Conservation (phyloP, 2,797 vertebrate genomes). For the Tachyglossus aculeatus region DNA sequence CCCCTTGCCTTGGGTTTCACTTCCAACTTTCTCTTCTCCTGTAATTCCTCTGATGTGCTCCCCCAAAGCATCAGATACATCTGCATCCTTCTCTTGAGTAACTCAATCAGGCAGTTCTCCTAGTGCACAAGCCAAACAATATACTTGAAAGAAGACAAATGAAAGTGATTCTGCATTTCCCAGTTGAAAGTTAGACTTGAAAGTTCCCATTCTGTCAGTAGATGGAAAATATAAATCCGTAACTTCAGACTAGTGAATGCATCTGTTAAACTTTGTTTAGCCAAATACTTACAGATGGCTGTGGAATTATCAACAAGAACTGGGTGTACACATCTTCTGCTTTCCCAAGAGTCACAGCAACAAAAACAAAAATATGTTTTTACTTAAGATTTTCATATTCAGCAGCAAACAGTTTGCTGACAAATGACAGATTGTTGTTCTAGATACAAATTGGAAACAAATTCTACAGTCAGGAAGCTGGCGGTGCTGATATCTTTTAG, state of each 20-base stretch:
- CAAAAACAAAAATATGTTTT: not conserved
- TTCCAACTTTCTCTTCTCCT: too few relatives aligned
- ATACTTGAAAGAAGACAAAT: too few relatives aligned
- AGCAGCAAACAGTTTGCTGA: not conserved
- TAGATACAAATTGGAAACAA: not conserved
- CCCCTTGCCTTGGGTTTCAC: too few relatives aligned
- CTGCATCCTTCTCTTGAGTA: too few relatives aligned
- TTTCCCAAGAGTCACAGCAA: not conserved
- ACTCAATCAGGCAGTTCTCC: too few relatives aligned
- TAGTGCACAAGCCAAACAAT: too few relatives aligned
- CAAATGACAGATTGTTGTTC: not conserved
- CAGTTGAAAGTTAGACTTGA: too few relatives aligned
- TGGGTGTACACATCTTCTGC: not conserved
- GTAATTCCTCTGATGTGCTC: too few relatives aligned
- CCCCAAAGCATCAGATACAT: too few relatives aligned
- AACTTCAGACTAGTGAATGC: not conserved
- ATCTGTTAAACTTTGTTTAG: not conserved
- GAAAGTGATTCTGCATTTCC: too few relatives aligned
- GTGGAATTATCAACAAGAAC: not conserved
- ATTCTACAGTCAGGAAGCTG: not conserved
- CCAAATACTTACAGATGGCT: too few relatives aligned
- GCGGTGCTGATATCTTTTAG: not conserved
- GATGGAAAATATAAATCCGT: not conserved
- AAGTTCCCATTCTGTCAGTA: not conserved
- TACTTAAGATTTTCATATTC: not conserved